These are phyloP conservation scores for Ceraclea dissimilis DNA, from an alignment of 2,888 invertebrate genomes.

Conservation along the genomic window DNA sequence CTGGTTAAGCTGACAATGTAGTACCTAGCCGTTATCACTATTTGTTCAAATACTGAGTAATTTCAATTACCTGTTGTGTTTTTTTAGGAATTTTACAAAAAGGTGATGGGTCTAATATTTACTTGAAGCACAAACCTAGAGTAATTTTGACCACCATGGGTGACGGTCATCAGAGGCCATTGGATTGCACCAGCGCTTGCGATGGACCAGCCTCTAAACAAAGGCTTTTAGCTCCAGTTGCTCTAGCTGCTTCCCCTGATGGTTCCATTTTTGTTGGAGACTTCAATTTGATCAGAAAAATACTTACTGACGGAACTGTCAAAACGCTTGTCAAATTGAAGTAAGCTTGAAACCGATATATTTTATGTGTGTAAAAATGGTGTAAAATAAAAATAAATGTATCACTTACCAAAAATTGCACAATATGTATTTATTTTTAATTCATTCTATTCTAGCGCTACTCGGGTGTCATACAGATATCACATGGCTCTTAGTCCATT, in stretches of 20 bases:
- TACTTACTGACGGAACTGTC: constrained; percentile 78
- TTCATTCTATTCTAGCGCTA: constrained; percentile 59
- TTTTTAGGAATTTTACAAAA: constrained; percentile 82
- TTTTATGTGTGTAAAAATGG: neutral
- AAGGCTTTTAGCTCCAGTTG: constrained; percentile 84
- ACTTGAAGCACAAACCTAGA: constrained; percentile 85
- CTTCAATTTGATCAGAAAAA: constrained; percentile 85
- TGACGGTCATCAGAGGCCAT: constrained; percentile 79
- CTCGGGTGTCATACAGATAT: constrained; percentile 91
- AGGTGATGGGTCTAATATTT: constrained; percentile 94
- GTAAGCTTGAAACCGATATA: constrained; percentile 46
- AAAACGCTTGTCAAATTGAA: constrained; percentile 72
- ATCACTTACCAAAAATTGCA: neutral
- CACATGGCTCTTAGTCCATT: constrained; percentile 93
- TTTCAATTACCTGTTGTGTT: neutral
- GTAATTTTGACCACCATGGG: constrained; percentile 89
- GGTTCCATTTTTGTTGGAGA: constrained; percentile 94
- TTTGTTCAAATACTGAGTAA: too few relatives aligned
- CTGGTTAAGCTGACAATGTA: too few relatives aligned
- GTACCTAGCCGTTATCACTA: too few relatives aligned
- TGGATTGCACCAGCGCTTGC: constrained; percentile 66
- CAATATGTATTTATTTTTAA: too few relatives aligned
- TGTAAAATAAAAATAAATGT: neutral
- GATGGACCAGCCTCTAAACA: constrained; percentile 73
- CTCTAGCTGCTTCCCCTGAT: constrained; percentile 84